Evolutionary conservation across 2,797 vertebrate genomes (phyloP).

Genomic region (Megalops cyprinoides): DNA sequence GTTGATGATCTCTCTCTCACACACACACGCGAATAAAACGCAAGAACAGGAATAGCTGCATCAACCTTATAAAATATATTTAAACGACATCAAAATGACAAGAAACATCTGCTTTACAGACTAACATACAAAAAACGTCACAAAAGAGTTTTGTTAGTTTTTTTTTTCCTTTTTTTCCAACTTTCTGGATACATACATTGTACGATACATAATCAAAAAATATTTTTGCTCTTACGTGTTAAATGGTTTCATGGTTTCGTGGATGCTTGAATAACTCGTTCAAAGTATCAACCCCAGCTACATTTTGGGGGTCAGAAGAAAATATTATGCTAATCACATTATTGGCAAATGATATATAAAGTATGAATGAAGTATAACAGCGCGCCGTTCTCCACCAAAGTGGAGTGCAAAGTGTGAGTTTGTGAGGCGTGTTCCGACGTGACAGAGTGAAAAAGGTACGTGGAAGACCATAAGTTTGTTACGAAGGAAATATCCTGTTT

Average conservation of each 20-base stretch:
- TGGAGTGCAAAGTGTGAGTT: no score
- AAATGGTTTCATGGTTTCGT: slow-evolving; percentile 22
- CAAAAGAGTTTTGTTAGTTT: slow-evolving; percentile 12
- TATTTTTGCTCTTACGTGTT: slow-evolving; percentile 30
- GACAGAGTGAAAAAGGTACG: no score
- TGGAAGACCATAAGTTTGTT: no score
- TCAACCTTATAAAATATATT: slow-evolving; percentile 50
- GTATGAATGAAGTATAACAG: background rate
- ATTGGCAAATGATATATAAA: slow-evolving; percentile 10
- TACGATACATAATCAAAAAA: slow-evolving; percentile 30
- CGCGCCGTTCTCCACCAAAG: no score
- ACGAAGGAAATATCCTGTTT: no score
- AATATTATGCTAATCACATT: slow-evolving; percentile 24
- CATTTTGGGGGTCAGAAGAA: background rate
- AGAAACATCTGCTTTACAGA: slow-evolving; percentile 15
- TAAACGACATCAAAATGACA: slow-evolving; percentile 50
- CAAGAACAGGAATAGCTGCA: background rate
- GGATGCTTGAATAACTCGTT: slow-evolving; percentile 14
- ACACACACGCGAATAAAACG: background rate
- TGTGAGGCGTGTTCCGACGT: no score
- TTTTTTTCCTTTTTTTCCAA: slow-evolving; percentile 19
- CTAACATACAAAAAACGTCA: slow-evolving; percentile 35
- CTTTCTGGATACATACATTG: slow-evolving; percentile 25
- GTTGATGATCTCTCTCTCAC: background rate
- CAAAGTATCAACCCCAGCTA: background rate